phyloP scores from a whole-genome alignment of 1,140 invertebrate species.

The Zophobas morio region DNA sequence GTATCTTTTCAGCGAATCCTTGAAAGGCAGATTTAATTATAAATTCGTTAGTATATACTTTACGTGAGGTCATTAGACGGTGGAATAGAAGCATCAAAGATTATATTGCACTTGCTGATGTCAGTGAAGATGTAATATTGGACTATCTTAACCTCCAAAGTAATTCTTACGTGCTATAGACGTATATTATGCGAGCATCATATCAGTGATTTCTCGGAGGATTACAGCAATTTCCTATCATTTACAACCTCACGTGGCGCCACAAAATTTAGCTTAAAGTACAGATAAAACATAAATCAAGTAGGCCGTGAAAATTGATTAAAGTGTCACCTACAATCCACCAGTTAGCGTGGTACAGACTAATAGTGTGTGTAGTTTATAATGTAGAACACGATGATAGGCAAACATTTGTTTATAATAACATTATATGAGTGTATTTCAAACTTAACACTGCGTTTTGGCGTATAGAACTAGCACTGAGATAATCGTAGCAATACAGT shows the following conservation, averaged over 20 bases:
- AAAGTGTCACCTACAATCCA: too few species aligned
- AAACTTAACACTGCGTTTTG: too few species aligned
- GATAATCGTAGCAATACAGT: too few species aligned
- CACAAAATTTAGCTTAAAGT: background rate
- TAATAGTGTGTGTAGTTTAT: too few species aligned
- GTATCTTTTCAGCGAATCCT: slow-evolving; percentile 23
- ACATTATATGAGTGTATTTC: too few species aligned
- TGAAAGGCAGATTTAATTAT: slow-evolving; percentile 31
- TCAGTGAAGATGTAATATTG: slow-evolving; percentile 1
- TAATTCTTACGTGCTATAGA: slow-evolving; percentile 4
- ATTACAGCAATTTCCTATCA: slow-evolving; percentile 29
- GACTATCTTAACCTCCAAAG: slow-evolving; percentile 1
- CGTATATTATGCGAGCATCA: background rate
- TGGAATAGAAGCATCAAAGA: slow-evolving; percentile 27
- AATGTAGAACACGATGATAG: too few species aligned
- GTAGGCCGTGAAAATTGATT: too few species aligned
- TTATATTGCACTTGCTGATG: slow-evolving; percentile 5
- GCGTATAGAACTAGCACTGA: too few species aligned
- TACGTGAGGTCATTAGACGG: slow-evolving; percentile 20
- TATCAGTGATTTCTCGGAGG: slow-evolving; percentile 44
- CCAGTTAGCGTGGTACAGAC: too few species aligned
- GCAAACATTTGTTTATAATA: too few species aligned
- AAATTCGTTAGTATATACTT: slow-evolving; percentile 28
- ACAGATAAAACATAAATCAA: background rate
- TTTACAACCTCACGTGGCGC: background rate